These are phyloP conservation scores for Heloderma charlesbogerti DNA, from an alignment of 2,113 vertebrate species.

Conservation along the genomic window DNA sequence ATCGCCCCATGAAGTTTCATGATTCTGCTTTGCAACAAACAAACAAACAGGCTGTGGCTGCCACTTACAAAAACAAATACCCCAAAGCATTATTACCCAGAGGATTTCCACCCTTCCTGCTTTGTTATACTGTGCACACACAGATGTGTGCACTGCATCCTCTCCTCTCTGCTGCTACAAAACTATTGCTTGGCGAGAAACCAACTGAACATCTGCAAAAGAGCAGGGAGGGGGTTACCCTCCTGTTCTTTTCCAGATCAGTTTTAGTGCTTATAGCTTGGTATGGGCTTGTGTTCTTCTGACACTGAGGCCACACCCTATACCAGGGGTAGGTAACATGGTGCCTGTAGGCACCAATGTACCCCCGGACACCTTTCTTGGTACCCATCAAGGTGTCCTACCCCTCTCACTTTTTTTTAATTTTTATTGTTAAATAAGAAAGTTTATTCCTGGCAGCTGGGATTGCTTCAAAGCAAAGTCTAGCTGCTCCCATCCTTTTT, in stretches of 20 bases:
- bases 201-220: slow-evolving; percentile 69
- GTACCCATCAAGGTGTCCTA: too few relatives aligned
- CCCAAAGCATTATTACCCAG: slow-evolving; percentile 29
- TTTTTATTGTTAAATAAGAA: too few relatives aligned
- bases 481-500: too few relatives aligned
- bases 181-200: slow-evolving; percentile 51
- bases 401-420: too few relatives aligned
- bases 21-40: neutral
- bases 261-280: slow-evolving; percentile 61
- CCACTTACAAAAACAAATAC: slow-evolving; percentile 30
- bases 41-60: neutral
- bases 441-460: too few relatives aligned
- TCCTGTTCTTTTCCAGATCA: neutral
- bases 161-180: slow-evolving; percentile 45
- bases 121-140: slow-evolving; percentile 48
- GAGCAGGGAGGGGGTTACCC: slow-evolving; percentile 38
- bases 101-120: slow-evolving; percentile 33
- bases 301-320: neutral
- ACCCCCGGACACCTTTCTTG: too few relatives aligned
- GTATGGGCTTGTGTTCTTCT: slow-evolving; percentile 34
- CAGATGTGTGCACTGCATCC: slow-evolving; percentile 49
- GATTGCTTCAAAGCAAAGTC: too few relatives aligned
- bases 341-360: too few relatives aligned
- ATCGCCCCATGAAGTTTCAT: slow-evolving; percentile 27
- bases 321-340: too few relatives aligned